A percentile compares a stretch with the other conserved stretches of the same genome.
phyloP scores from a whole-genome alignment of 2,888 invertebrate genomes.

The Hypsopygia costalis region DNA sequence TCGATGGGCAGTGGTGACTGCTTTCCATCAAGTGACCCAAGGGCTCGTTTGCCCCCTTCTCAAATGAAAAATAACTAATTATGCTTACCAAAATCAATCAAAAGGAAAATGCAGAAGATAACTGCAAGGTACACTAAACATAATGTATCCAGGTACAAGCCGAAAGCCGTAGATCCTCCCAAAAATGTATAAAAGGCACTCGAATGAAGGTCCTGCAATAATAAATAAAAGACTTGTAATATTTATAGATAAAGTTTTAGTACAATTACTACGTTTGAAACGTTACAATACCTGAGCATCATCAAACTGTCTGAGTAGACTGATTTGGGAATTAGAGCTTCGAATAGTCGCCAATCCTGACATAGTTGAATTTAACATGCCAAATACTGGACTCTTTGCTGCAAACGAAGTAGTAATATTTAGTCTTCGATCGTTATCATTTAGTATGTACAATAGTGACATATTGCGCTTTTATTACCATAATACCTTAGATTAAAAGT shows the following conservation, averaged over 20 bases:
- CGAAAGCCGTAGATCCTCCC: slow-evolving; percentile 84
- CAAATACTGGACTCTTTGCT: slow-evolving; percentile 91
- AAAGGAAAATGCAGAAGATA: slow-evolving; percentile 83
- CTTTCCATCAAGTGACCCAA: too few species aligned
- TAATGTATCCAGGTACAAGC: slow-evolving; percentile 86
- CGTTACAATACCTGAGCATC: slow-evolving; percentile 66
- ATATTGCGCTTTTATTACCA: too few species aligned
- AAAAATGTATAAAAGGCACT: slow-evolving; percentile 85
- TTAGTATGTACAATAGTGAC: too few species aligned
- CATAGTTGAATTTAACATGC: slow-evolving; percentile 87
- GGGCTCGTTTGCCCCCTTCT: too few species aligned
- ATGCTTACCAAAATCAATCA: slow-evolving; percentile 77
- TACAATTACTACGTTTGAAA: not conserved
- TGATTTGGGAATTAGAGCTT: slow-evolving; percentile 83
- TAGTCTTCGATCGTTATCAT: too few species aligned
- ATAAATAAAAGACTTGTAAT: slow-evolving; percentile 11
- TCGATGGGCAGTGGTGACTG: too few species aligned
- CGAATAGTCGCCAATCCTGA: slow-evolving; percentile 88
- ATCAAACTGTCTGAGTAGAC: slow-evolving; percentile 81
- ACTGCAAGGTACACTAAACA: slow-evolving; percentile 84
- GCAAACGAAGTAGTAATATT: too few species aligned
- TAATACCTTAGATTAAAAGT: too few species aligned
- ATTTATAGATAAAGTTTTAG: not conserved
- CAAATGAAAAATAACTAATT: too few species aligned
- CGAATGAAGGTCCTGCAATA: slow-evolving; percentile 83